Conservation (phyloP, 2,113 vertebrate genomes). For the Ariopsis seemanni region DNA sequence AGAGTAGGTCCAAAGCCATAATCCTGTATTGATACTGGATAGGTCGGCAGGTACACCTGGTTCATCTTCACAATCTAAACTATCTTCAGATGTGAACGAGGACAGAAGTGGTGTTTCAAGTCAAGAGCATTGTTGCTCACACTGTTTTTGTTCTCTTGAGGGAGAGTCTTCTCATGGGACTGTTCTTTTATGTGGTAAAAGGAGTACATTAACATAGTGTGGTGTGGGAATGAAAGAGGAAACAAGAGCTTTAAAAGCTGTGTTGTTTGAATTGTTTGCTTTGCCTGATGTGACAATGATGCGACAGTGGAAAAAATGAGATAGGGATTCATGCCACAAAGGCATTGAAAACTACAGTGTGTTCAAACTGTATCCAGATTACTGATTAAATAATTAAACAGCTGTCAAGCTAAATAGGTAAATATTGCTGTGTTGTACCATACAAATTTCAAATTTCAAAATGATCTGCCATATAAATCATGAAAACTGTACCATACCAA, state of each 20-base stretch:
- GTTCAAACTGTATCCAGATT: neutral
- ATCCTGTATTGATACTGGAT: constrained; percentile 47
- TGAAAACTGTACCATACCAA: neutral
- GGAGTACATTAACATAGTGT: constrained; percentile 32
- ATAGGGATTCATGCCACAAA: neutral
- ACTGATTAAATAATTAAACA: neutral
- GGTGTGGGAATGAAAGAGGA: constrained; percentile 30
- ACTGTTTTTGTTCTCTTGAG: constrained; percentile 53
- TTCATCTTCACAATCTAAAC: constrained; percentile 46
- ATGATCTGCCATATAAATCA: too few species aligned
- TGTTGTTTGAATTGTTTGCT: constrained; percentile 29
- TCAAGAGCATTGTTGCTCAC: constrained; percentile 59
- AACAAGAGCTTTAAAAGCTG: constrained; percentile 26
- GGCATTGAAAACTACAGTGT: neutral
- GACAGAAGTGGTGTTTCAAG: constrained; percentile 62
- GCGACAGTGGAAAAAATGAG: neutral
- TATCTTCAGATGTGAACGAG: constrained; percentile 16
- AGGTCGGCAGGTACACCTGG: constrained; percentile 18
- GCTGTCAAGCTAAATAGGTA: neutral
- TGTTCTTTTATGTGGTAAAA: constrained; percentile 49
- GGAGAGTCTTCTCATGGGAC: constrained; percentile 38
- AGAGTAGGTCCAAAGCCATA: constrained; percentile 19
- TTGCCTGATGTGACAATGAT: neutral
- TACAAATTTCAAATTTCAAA: neutral
- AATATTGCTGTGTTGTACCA: neutral